Evolutionary conservation across 1,140 invertebrate genomes (phyloP).

Genomic region (Drosophila navojoa): DNA sequence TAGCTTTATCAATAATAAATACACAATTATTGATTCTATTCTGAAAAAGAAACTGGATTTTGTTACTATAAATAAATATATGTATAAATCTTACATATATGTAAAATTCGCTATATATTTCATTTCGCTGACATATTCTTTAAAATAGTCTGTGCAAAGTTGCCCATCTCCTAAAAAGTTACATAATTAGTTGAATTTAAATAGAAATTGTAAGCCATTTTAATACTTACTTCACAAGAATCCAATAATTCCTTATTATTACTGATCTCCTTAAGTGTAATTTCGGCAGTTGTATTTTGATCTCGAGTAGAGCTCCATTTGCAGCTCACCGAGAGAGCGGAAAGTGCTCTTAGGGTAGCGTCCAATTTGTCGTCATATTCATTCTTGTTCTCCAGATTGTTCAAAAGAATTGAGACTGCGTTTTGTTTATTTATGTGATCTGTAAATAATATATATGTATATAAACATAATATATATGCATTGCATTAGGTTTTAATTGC

Average conservation of each 20-base stretch:
- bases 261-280: constrained; percentile 47
- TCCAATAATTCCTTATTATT: constrained; percentile 46
- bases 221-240: constrained; percentile 47
- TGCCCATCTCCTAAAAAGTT: constrained; percentile 55
- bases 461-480: neutral
- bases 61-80: too few species aligned
- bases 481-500: too few species aligned
- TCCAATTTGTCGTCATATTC: constrained; percentile 62
- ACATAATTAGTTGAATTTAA: neutral
- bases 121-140: constrained; percentile 39
- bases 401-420: constrained; percentile 33
- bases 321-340: constrained; percentile 40
- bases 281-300: constrained; percentile 31
- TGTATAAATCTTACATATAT: neutral
- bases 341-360: constrained; percentile 56
- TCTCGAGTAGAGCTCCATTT: constrained; percentile 40
- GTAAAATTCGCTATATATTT: neutral
- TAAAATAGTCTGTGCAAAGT: constrained; percentile 46
- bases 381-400: constrained; percentile 31
- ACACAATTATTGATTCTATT: too few species aligned
- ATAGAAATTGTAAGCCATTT: neutral
- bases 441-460: neutral
- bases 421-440: constrained; percentile 54
- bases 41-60: too few species aligned
- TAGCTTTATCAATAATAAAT: too few species aligned